Evolutionary conservation across 2,888 invertebrate species (phyloP), one percentile per base, ranked within the genome.

Genomic region (Nemurella pictetii): DNA sequence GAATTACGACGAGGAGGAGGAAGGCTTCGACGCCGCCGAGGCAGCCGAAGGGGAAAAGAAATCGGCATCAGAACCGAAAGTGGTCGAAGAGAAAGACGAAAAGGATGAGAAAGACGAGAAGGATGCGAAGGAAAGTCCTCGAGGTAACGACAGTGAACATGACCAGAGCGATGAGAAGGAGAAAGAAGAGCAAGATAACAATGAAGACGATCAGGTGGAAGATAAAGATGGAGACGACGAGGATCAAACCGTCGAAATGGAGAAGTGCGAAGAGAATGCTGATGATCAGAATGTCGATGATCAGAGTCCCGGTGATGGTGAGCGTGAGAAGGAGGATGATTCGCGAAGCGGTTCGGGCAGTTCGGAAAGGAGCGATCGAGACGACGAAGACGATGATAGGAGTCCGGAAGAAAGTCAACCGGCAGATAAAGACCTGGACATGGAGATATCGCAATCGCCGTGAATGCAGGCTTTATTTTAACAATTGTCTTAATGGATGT

Each of bases 391-490:
- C 30, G 80, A 81, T 55, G 84, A 83, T 15, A 55, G 73, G 77
- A 77, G 83, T 32, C 55, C 55, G 20, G 55, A 55, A 20, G 85
- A 84, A 30, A 75, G 83, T 72, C 85, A 85, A 28, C 82, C 83
- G 78, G 83, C 86, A 29, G 80, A 84, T 72, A 85, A 86, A 55
- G 55, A 85, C 29, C 85, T 85, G 83, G 87, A 95, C 89, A 95
- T 95, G 95, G 95, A 95, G 89, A 95, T 95, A 90, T 95, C 95
- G 25, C 95, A 95, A 90, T 95, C 95, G 85, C 95, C 95, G 84
- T 95, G 92, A 90, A 87, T 85, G 29, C 25, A 29, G 75, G 20
- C 9, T 75, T 75, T 75, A 27, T 75, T 26, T 75, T 75, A 25
- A 75, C 27, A 75, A 2, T 75, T 12, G 75, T 28, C 26, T 28